These are phyloP conservation scores for Prionace glauca DNA, from an alignment of 2,797 vertebrate species.

Conservation along the genomic window DNA sequence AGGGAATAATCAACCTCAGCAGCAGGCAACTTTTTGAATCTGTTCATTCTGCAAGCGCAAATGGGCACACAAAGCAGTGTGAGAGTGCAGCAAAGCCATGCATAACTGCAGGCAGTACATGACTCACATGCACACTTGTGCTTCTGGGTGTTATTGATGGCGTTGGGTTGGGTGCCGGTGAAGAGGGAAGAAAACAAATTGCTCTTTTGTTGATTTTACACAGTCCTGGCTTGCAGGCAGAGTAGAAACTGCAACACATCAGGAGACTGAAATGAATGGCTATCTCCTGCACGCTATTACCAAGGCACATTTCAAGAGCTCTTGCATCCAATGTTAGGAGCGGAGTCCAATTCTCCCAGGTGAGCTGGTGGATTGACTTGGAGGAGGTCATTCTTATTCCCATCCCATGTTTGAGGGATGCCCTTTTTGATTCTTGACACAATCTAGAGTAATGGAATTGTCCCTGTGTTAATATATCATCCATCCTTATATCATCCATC, in stretches of 20 bases:
- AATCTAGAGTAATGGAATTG: neutral
- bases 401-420: neutral
- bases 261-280: neutral
- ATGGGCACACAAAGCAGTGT: neutral
- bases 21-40: neutral
- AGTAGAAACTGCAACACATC: neutral
- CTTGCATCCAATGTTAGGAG: neutral
- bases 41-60: neutral
- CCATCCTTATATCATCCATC: neutral
- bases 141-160: neutral
- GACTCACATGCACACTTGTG: neutral
- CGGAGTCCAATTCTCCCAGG: neutral
- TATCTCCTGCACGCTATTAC: neutral
- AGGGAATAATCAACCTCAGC: neutral
- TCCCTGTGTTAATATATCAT: neutral
- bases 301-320: neutral
- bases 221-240: neutral
- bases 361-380: neutral
- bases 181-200: neutral
- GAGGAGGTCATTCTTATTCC: neutral
- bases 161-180: neutral
- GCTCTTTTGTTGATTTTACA: neutral
- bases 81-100: constrained; percentile 6
- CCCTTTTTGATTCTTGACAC: neutral
- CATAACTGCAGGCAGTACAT: neutral